Base-by-base conservation (phyloP, 2,888 invertebrate species). In the Drosophila nr. perissopoda region DNA sequence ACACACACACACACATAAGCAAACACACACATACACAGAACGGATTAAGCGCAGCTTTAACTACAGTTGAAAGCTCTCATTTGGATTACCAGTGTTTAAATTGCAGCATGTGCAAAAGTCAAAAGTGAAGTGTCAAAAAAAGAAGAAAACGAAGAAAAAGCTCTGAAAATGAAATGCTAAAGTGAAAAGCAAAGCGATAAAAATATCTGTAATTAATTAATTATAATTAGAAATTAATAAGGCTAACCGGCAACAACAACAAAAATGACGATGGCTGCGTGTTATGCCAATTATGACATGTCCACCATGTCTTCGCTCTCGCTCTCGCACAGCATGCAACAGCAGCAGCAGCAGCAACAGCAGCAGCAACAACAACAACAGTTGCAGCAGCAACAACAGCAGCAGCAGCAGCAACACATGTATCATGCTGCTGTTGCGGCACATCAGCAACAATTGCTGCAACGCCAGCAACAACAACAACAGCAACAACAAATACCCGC, bases 231-330 rank as follows among this genome's bases (percentile, higher is more conserved):
- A 52, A 34, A 54, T 10, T 11, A 36, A 46, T 36, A 25, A 62
- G 52, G 58, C 68, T 68, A 61, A 58, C 38, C 53, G 61, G 29
- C 66, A 74, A 68, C 60, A 74, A 68, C 62, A 62, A 64, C 49
- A 70, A 61, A 65, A 68, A 93, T 93, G 93, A 93, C 93, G 79
- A 93, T 93, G 93, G 93, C 93, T 68, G 92, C 93, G 63, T 93
- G 93, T 70, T 93, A 93, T 87, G 91, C 93, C 68, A 93, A 91
- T 79, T 93, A 93, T 79, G 92, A 93, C 86, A 91, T 93, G 91
- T 90, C 92, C 68, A 87, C 80, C 65, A 76, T 79, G 79, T 79
- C 79, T 52, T 78, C 78, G 34, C 78, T 78, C 58, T 78, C 92
- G 53, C 79, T 93, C 73, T 89, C 92, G 77, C 93, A 93, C 77